Conservation (phyloP, 37 sponge, comb jelly and placozoan species). For the Theonella swinhoei region DNA sequence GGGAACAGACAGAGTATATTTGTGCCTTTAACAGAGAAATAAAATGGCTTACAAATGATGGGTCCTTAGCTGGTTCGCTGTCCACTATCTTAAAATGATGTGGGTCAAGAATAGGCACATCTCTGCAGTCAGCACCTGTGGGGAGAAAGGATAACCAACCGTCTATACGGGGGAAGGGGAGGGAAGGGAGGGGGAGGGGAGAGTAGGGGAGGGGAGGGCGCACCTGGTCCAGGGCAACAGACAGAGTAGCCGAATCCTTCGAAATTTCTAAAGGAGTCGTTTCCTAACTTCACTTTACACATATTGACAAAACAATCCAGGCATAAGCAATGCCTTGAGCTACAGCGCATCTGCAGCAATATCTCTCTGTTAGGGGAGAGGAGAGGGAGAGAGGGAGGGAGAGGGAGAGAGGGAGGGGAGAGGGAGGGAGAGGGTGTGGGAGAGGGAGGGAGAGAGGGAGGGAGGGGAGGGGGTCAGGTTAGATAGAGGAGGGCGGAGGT, state of each 20-base stretch:
- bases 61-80: neutral
- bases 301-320: conserved; percentile 34
- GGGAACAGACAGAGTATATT: neutral
- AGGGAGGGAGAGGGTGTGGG: neutral
- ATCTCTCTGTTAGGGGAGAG: no score
- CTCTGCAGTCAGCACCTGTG: conserved; percentile 27
- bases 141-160: neutral
- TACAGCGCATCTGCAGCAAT: conserved; percentile 43
- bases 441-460: neutral
- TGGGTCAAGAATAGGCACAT: conserved; percentile 57
- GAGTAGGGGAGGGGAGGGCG: neutral
- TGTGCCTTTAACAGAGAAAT: neutral
- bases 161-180: neutral
- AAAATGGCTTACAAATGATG: conserved; percentile 33
- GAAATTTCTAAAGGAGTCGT: conserved; percentile 42
- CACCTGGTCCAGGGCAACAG: conserved; percentile 61
- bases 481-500: neutral
- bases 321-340: conserved; percentile 46
- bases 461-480: neutral
- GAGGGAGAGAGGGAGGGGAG: neutral
- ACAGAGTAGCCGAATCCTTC: conserved; percentile 52
- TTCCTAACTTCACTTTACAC: conserved; percentile 36
- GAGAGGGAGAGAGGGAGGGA: neutral
- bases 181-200: neutral
- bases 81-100: conserved; percentile 71